Conservation (phyloP, 1,140 invertebrate genomes). For the Lucilia cuprina region DNA sequence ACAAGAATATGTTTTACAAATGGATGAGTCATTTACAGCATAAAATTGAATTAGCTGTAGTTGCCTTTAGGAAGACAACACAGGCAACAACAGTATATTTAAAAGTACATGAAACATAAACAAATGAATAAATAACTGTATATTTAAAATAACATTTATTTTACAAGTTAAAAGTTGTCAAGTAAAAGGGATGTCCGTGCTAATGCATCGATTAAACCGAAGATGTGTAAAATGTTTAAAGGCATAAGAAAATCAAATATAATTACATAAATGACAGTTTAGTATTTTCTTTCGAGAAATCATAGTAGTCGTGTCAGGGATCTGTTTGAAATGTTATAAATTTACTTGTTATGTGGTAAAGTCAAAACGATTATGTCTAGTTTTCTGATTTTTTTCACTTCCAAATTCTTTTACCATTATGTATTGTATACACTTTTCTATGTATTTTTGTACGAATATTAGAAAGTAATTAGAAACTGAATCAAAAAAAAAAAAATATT, state of each 20-base stretch:
- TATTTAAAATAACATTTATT: conserved; percentile 50
- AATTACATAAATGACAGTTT: background rate
- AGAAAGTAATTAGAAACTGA: too few relatives aligned
- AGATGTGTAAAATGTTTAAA: background rate
- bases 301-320: too few relatives aligned
- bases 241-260: background rate
- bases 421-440: too few relatives aligned
- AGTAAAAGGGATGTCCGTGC: background rate
- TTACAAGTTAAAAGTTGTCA: conserved; percentile 30
- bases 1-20: background rate
- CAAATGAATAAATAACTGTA: conserved; percentile 49
- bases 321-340: too few relatives aligned
- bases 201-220: conserved; percentile 1
- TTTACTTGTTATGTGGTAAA: too few relatives aligned
- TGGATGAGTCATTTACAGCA: conserved; percentile 14
- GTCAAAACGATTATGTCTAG: too few relatives aligned
- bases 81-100: background rate
- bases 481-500: too few relatives aligned
- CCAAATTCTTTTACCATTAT: too few relatives aligned
- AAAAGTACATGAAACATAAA: background rate
- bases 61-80: background rate
- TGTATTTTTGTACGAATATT: too few relatives aligned
- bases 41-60: conserved; percentile 34
- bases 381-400: too few relatives aligned
- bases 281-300: background rate